phyloP scores from a whole-genome alignment of 2,888 invertebrate species.

The Ditula angustiorana region DNA sequence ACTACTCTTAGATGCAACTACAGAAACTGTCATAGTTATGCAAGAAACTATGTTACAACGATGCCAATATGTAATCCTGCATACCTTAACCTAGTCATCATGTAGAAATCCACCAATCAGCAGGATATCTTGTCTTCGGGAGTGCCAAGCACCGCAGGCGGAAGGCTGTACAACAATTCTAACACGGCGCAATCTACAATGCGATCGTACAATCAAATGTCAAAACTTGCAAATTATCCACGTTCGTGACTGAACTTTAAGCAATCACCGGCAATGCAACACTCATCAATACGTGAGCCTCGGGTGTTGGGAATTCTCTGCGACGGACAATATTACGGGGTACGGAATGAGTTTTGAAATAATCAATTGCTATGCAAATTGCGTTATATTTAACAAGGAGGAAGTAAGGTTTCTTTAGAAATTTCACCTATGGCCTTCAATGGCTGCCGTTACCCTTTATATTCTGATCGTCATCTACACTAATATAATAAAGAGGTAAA shows the following conservation, averaged over 20 bases:
- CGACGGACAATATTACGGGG: conserved; percentile 34
- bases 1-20: neutral
- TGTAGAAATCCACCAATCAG: conserved; percentile 38
- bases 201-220: conserved; percentile 65
- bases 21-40: neutral
- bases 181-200: conserved; percentile 37
- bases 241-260: conserved; percentile 77
- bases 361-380: conserved; percentile 38
- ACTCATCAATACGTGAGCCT: conserved; percentile 61
- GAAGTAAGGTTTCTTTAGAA: conserved; percentile 24
- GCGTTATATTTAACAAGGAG: conserved; percentile 37
- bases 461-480: no score
- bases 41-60: conserved; percentile 6
- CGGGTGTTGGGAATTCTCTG: conserved; percentile 46
- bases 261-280: conserved; percentile 71
- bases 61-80: conserved; percentile 20
- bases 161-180: conserved; percentile 32
- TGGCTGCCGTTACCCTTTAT: neutral
- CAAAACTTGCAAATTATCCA: conserved; percentile 78
- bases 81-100: conserved; percentile 31
- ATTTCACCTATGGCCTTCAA: conserved; percentile 35
- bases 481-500: no score
- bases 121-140: conserved; percentile 24
- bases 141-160: conserved; percentile 34
- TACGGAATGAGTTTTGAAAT: conserved; percentile 32